These are phyloP conservation scores for Oryzias javanicus DNA, from an alignment of 2,113 vertebrate genomes.

Conservation along the genomic window DNA sequence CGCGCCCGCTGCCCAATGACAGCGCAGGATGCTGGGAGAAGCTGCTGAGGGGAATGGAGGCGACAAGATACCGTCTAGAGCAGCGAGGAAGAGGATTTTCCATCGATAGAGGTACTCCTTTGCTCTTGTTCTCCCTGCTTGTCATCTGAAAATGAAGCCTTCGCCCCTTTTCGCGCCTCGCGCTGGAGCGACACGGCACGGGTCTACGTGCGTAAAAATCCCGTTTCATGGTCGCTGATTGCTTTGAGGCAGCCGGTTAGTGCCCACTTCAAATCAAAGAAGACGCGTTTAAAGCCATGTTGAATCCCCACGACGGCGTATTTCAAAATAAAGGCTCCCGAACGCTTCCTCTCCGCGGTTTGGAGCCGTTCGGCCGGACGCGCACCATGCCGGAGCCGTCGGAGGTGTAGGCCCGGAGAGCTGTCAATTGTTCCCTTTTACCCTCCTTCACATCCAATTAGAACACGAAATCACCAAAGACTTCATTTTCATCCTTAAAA, in stretches of 20 bases:
- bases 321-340: constrained; percentile 42
- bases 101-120: constrained; percentile 66
- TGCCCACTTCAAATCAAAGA: constrained; percentile 17
- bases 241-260: constrained; percentile 26
- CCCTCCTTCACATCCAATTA: constrained; percentile 32
- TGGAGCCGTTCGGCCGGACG: constrained; percentile 15
- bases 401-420: constrained; percentile 56
- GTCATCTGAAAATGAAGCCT: not conserved
- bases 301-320: constrained; percentile 6
- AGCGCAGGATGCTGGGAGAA: constrained; percentile 73
- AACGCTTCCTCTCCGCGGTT: constrained; percentile 1
- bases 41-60: constrained; percentile 74
- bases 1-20: constrained; percentile 76
- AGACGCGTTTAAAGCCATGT: constrained; percentile 20
- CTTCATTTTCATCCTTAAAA: not conserved
- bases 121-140: not conserved
- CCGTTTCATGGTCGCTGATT: constrained; percentile 27
- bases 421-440: constrained; percentile 47
- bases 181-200: constrained; percentile 7
- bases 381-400: constrained; percentile 39
- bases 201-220: constrained; percentile 32
- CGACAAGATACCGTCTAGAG: constrained; percentile 70
- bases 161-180: not conserved
- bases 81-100: constrained; percentile 69
- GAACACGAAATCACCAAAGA: not conserved